A percentile compares a stretch with the other conserved stretches of the same genome.
phyloP scores from a whole-genome alignment of 2,888 invertebrate genomes.

The Eurytoma adleriae region DNA sequence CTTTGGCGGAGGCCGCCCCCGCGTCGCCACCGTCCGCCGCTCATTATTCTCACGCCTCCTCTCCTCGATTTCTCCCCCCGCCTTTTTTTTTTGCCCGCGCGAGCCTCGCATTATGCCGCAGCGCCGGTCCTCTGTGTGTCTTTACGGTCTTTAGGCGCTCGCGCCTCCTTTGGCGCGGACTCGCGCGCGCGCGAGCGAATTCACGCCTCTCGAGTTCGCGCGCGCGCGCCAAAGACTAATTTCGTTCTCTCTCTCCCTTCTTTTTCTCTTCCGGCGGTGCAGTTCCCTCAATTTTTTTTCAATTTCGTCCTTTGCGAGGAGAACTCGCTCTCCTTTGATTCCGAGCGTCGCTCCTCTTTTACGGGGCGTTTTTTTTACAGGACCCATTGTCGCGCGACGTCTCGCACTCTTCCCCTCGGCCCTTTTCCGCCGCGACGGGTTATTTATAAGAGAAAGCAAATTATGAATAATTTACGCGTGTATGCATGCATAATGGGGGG shows the following conservation, averaged over 20 bases:
- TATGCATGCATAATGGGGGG: conserved; percentile 4
- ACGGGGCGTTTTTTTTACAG: not conserved
- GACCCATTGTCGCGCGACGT: not conserved
- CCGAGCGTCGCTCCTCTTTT: not conserved
- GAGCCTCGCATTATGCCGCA: not conserved
- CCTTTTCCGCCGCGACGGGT: not conserved
- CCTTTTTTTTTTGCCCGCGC: not conserved
- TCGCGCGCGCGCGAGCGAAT: conserved; percentile 14
- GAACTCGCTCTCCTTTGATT: not conserved
- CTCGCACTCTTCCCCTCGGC: not conserved
- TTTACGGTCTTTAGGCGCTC: not conserved
- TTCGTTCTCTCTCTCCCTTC: not conserved
- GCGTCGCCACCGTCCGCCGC: conserved; percentile 32
- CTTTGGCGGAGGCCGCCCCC: conserved; percentile 29
- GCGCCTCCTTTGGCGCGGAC: not conserved
- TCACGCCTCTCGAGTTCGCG: conserved; percentile 2
- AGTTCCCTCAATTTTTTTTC: not conserved
- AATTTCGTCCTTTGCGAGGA: not conserved
- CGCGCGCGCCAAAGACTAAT: conserved; percentile 9
- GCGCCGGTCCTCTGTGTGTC: not conserved
- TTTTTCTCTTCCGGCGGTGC: not conserved
- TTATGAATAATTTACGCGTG: conserved; percentile 33
- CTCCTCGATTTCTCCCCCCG: conserved; percentile 31
- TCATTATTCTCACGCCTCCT: conserved; percentile 54
- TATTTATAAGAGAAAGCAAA: conserved; percentile 18